Base-by-base conservation (phyloP, 53 echinoderm and acorn worm species). In the Paracentrotus lividus region DNA sequence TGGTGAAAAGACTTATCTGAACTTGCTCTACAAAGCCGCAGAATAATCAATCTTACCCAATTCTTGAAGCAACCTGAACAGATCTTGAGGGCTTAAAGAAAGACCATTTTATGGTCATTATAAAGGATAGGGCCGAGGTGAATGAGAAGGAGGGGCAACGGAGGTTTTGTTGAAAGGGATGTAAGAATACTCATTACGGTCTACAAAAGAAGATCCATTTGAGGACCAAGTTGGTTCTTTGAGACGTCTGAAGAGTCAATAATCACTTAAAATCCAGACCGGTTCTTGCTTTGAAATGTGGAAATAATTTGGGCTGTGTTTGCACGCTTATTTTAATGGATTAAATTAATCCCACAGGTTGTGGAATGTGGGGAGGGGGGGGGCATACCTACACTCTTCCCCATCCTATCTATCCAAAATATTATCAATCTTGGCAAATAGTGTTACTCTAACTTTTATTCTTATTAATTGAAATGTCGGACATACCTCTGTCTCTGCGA, bases 1-100 rank as follows among this genome's bases (percentile, higher is more conserved):
- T 53, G 10, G 15, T 90, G 51, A 90, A 89, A 90, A 51, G 72
- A 64, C 56, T 33, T 85, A 85, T 56, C 86, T 56, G 86, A 86
- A 86, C 86, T 86, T 86, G 86, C 21, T 54, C 18, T n/a, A 47
- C 34, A 56, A 85, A 53, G 23, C 77, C 77, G 77, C 21, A 42
- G 43, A 43, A 81, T 81, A 45, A 81, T 81, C 81, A 45, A 81
- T 47, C 81, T 81, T 47, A 47, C 44, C 42, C 42, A 47, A 47
- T 47, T 81, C 47, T 81, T 0, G 12, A 81, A 26, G 81, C 33
- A 45, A 81, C 45, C 31, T 18, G 56, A 86, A 18, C 34, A 56
- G 53, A 86, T 86, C 36, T n/a, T n/a, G 38, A 86, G 86, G 57
- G 86, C 33, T 32, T 86, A 32, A 55, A 56, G 55, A 86, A 56